phyloP scores from a whole-genome alignment of 2,888 invertebrate species.

The Caenorhabditis macrosperma region DNA sequence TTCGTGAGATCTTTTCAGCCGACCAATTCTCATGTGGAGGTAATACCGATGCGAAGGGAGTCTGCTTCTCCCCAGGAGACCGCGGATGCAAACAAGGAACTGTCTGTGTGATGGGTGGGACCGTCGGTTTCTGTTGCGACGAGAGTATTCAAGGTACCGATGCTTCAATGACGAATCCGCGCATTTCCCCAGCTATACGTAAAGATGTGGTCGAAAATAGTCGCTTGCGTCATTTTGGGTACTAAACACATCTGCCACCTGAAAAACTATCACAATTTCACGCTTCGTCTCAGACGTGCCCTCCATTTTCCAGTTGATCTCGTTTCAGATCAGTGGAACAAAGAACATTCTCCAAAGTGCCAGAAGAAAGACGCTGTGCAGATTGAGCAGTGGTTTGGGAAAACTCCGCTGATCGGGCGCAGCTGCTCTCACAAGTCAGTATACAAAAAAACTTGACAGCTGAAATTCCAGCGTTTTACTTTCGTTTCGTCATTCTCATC shows the following conservation, averaged over 20 bases:
- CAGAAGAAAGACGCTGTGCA: conserved; percentile 37
- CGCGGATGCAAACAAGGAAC: conserved; percentile 39
- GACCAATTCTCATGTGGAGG: conserved; percentile 58
- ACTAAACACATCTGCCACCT: neutral
- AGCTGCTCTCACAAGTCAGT: conserved; percentile 56
- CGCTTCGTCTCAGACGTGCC: conserved; percentile 22
- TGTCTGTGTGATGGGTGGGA: conserved; percentile 47
- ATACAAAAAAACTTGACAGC: neutral
- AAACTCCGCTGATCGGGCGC: conserved; percentile 47
- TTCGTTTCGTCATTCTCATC: neutral
- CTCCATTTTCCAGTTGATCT: conserved; percentile 39
- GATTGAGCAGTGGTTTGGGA: conserved; percentile 54
- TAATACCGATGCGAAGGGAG: conserved; percentile 36
- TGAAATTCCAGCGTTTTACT: neutral
- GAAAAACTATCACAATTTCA: conserved; percentile 38
- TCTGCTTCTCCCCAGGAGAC: conserved; percentile 41
- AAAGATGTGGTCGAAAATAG: neutral
- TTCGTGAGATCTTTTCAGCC: conserved; percentile 32
- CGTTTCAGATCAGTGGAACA: conserved; percentile 55
- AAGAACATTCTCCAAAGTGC: conserved; percentile 53
- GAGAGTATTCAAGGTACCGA: conserved; percentile 52
- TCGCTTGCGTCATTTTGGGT: conserved; percentile 7
- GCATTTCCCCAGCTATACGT: neutral
- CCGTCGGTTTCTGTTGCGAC: conserved; percentile 56
- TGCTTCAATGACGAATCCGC: neutral